These are phyloP conservation scores for Hyperoplus lanceolatus DNA, from an alignment of 2,797 vertebrate genomes.

Conservation along the genomic window DNA sequence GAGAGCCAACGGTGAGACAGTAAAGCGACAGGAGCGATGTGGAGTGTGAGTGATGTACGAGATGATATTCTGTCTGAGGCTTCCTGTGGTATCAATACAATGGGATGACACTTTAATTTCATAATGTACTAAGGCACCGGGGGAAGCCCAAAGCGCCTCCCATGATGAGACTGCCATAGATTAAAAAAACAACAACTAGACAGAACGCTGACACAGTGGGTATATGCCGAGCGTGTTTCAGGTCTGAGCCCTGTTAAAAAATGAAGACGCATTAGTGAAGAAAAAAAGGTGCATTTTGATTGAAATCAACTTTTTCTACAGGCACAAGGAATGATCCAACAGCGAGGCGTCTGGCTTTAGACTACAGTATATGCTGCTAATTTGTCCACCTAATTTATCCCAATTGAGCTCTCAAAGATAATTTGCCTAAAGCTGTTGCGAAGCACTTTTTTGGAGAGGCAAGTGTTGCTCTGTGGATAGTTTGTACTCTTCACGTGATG, in stretches of 20 bases:
- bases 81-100: constrained; percentile 19
- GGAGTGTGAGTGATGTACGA: constrained; percentile 19
- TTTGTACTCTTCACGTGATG: constrained; percentile 18
- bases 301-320: constrained; percentile 29
- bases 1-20: constrained; percentile 3
- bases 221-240: constrained; percentile 1
- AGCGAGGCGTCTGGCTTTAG: constrained; percentile 9
- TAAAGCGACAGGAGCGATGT: neutral
- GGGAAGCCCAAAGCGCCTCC: neutral
- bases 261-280: constrained; percentile 19
- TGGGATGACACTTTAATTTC: constrained; percentile 37
- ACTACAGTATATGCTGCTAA: constrained; percentile 17
- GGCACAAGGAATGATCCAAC: constrained; percentile 14
- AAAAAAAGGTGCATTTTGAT: constrained; percentile 34
- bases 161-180: neutral
- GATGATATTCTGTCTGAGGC: constrained; percentile 42
- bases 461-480: constrained; percentile 34
- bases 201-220: constrained; percentile 19
- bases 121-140: constrained; percentile 7
- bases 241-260: constrained; percentile 13
- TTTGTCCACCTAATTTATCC: constrained; percentile 58
- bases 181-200: constrained; percentile 8
- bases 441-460: constrained; percentile 33
- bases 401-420: constrained; percentile 21
- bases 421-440: constrained; percentile 37